Evolutionary conservation across 1,140 invertebrate genomes (phyloP).

Genomic region (Oncopeltus fasciatus): DNA sequence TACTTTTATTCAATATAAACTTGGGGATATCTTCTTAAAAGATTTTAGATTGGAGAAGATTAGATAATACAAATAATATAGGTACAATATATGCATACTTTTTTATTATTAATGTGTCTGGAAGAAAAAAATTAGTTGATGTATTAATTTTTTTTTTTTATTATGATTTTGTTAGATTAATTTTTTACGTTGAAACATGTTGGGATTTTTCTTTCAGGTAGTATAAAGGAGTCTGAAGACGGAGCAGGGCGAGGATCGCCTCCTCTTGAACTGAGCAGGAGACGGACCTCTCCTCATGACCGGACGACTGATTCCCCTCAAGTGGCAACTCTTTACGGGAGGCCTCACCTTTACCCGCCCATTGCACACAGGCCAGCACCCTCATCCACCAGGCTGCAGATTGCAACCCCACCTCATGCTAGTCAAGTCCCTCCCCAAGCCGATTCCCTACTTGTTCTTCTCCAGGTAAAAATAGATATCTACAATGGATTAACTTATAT

Average conservation of each 20-base stretch:
- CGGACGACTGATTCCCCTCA: slow-evolving; percentile 59
- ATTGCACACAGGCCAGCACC: slow-evolving; percentile 32
- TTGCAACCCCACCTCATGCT: slow-evolving; percentile 52
- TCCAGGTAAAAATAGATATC: slow-evolving; percentile 39
- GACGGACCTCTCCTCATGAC: slow-evolving; percentile 49
- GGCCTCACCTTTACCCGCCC: slow-evolving; percentile 45
- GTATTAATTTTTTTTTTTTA: too few species aligned
- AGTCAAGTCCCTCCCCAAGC: slow-evolving; percentile 58
- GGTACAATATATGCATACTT: too few species aligned
- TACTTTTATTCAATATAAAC: too few species aligned
- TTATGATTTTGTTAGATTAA: too few species aligned
- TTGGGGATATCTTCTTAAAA: too few species aligned
- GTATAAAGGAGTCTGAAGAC: slow-evolving; percentile 28
- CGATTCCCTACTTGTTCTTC: slow-evolving; percentile 59
- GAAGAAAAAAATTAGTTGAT: too few species aligned
- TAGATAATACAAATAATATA: too few species aligned
- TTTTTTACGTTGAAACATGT: too few species aligned
- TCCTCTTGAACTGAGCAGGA: slow-evolving; percentile 52
- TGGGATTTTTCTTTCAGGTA: slow-evolving; percentile 20
- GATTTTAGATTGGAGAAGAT: too few species aligned
- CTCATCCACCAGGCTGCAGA: slow-evolving; percentile 34
- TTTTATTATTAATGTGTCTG: too few species aligned
- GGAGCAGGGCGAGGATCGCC: slow-evolving; percentile 39
- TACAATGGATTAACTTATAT: too few species aligned
- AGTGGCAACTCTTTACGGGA: slow-evolving; percentile 49